Conservation (phyloP, 2,797 vertebrate genomes). For the Chelonia mydas region DNA sequence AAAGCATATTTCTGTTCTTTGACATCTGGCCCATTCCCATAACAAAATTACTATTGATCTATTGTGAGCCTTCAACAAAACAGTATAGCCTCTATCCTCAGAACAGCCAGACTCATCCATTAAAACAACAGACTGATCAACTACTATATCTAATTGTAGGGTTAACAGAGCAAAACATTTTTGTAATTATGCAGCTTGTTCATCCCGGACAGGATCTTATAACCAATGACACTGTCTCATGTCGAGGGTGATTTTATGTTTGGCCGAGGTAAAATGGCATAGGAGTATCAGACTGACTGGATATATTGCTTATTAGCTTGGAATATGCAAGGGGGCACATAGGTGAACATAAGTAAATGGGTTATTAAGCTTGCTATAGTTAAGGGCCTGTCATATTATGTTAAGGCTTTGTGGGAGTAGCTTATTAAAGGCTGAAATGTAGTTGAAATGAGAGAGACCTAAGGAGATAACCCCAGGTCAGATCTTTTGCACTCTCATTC, state of each 20-base stretch:
- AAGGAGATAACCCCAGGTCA: neutral
- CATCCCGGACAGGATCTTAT: neutral
- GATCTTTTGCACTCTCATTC: neutral
- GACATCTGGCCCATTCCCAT: slow-evolving; percentile 72
- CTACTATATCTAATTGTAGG: neutral
- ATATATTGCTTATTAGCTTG: neutral
- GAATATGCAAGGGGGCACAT: neutral
- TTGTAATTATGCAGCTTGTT: neutral
- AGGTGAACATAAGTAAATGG: neutral
- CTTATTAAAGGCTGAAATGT: neutral
- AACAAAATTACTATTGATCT: slow-evolving; percentile 76
- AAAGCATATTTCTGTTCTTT: slow-evolving; percentile 73
- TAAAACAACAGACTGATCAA: slow-evolving; percentile 52
- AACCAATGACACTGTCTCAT: neutral
- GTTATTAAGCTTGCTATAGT: neutral
- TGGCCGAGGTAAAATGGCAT: neutral
- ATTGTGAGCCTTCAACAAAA: slow-evolving; percentile 76
- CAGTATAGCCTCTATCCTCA: slow-evolving; percentile 53
- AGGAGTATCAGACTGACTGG: neutral
- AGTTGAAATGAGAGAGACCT: neutral
- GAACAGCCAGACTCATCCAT: slow-evolving; percentile 39
- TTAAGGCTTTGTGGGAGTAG: neutral
- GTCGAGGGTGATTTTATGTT: neutral
- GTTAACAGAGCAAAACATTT: slow-evolving; percentile 19
- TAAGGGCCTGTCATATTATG: neutral